These are phyloP conservation scores for Loris lydekkerianus DNA, from an alignment of 2,797 vertebrate genomes.

Conservation along the genomic window DNA sequence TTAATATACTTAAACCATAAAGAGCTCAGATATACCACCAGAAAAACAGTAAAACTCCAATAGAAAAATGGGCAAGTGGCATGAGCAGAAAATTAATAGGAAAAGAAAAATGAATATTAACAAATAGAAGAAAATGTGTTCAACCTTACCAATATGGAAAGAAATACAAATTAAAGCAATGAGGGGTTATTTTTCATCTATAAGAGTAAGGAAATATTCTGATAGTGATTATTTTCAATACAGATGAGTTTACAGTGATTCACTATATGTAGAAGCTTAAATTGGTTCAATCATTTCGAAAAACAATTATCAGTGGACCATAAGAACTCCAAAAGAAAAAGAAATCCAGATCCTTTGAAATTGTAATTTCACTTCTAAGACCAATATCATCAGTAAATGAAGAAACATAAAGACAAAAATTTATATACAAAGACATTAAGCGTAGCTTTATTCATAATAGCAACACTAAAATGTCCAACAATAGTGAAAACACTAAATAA, in stretches of 20 bases:
- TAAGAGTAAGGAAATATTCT: neutral
- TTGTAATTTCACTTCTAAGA: slow-evolving; percentile 51
- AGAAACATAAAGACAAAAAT: slow-evolving; percentile 50
- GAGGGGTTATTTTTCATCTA: neutral
- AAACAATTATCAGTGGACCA: slow-evolving; percentile 55
- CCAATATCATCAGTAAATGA: slow-evolving; percentile 27
- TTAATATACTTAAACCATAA: slow-evolving; percentile 48
- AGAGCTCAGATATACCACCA: neutral
- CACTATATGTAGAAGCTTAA: slow-evolving; percentile 43
- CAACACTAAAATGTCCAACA: slow-evolving; percentile 65
- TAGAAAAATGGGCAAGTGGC: neutral
- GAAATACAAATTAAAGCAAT: slow-evolving; percentile 42
- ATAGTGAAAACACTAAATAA: slow-evolving; percentile 56
- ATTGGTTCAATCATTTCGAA: slow-evolving; percentile 49
- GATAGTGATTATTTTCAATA: slow-evolving; percentile 26
- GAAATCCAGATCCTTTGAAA: slow-evolving; percentile 56
- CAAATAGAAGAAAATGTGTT: slow-evolving; percentile 36
- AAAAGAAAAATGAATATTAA: slow-evolving; percentile 29
- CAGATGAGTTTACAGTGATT: neutral
- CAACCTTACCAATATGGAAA: neutral
- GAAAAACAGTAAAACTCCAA: slow-evolving; percentile 36
- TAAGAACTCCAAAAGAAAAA: neutral
- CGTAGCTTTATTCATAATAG: slow-evolving; percentile 47
- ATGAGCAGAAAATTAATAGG: neutral
- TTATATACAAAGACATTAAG: slow-evolving; percentile 25